Evolutionary conservation across 2,113 vertebrate genomes (phyloP).

Genomic region (Chaetodon trifascialis): DNA sequence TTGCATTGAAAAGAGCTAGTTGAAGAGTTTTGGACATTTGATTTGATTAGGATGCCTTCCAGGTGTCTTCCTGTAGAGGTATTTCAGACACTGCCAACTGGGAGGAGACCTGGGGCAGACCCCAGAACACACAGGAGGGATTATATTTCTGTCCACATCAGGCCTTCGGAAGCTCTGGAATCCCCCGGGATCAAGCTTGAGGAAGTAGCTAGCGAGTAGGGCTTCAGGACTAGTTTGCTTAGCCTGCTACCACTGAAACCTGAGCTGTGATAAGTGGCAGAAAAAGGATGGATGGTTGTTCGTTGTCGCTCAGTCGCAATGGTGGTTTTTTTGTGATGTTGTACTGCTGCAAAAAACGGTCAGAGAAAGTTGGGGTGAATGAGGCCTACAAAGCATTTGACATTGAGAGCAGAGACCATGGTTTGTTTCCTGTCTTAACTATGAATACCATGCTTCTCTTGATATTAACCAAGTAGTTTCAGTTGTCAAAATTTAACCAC

Average conservation of each 20-base stretch:
- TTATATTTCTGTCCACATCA: background rate
- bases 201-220: background rate
- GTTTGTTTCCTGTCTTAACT: background rate
- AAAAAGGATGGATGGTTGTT: background rate
- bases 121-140: constrained; percentile 5
- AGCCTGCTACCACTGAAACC: background rate
- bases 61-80: background rate
- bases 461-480: background rate
- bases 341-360: background rate
- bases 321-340: background rate
- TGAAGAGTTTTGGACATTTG: background rate
- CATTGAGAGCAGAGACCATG: background rate
- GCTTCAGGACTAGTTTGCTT: background rate
- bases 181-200: background rate
- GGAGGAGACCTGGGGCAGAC: background rate
- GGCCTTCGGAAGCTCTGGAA: background rate
- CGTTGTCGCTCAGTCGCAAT: background rate
- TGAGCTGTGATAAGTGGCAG: background rate
- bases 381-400: too few species aligned
- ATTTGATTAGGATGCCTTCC: constrained; percentile 16
- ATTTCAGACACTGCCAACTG: background rate
- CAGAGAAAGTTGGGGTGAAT: background rate
- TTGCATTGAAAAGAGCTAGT: background rate
- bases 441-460: background rate
- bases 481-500: background rate